phyloP scores from a whole-genome alignment of 2,888 invertebrate genomes.

The Disparrhopalites patrizii region DNA sequence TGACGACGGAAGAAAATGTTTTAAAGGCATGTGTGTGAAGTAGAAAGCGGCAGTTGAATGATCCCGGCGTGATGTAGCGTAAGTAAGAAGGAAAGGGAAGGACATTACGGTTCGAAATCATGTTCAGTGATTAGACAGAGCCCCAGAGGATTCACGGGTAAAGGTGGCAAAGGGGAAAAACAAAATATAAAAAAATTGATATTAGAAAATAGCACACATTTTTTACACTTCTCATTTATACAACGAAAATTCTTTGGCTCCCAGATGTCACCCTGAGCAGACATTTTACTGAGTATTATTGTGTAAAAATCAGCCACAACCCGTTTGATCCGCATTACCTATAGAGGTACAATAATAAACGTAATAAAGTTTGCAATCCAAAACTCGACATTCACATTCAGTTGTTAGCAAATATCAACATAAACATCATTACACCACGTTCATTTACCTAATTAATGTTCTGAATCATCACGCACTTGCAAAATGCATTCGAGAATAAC shows the following conservation, averaged over 20 bases:
- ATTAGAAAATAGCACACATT: conserved; percentile 13
- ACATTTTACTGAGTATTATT: not conserved
- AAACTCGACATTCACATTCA: no score
- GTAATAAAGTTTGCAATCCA: no score
- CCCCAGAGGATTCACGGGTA: conserved; percentile 12
- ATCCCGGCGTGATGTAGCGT: conserved; percentile 23
- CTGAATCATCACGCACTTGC: no score
- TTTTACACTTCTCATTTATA: not conserved
- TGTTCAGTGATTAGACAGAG: conserved; percentile 2
- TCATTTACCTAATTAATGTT: no score
- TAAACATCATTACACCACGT: no score
- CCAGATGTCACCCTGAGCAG: conserved; percentile 15
- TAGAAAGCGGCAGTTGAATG: conserved; percentile 1
- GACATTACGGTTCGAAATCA: conserved; percentile 28
- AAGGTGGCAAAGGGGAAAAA: conserved; percentile 36
- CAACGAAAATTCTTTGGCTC: conserved; percentile 1
- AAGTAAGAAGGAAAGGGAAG: conserved; percentile 29
- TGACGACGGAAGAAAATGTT: conserved; percentile 30
- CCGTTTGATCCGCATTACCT: conserved; percentile 11
- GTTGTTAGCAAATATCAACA: no score
- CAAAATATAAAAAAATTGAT: conserved; percentile 34
- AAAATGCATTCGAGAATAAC: no score
- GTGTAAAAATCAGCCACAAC: conserved; percentile 9
- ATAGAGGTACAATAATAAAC: no score
- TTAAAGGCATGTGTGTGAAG: conserved; percentile 15